Evolutionary conservation across 2,888 invertebrate species (phyloP).

Genomic region (Hipparchia sbordonii): DNA sequence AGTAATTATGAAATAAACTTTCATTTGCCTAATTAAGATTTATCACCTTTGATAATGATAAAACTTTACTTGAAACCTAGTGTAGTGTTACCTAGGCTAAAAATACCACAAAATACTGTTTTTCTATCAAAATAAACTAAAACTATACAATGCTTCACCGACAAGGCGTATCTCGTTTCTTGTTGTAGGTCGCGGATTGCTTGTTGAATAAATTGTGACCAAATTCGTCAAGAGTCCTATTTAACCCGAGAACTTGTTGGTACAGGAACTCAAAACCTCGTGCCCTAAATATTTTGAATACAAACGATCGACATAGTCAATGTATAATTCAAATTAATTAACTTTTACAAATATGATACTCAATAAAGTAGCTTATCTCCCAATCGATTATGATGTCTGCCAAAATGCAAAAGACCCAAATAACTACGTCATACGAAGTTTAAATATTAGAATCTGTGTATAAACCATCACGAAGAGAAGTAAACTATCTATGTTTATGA

Average conservation of each 20-base stretch:
- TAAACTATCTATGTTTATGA: not conserved
- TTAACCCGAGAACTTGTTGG: not conserved
- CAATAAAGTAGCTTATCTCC: too few relatives aligned
- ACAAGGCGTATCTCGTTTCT: conserved; percentile 38
- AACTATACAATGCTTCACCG: conserved; percentile 5
- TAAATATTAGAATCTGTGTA: not conserved
- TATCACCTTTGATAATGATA: too few relatives aligned
- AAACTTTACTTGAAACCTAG: too few relatives aligned
- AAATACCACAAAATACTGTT: not conserved
- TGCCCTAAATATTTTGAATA: conserved; percentile 54
- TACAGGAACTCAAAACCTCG: conserved; percentile 16
- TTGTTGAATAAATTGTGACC: conserved; percentile 61
- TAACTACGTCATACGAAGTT: not conserved
- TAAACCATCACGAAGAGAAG: conserved; percentile 9
- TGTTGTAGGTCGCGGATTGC: conserved; percentile 73
- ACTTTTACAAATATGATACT: too few relatives aligned
- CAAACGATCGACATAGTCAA: not conserved
- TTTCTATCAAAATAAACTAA: not conserved
- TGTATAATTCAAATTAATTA: not conserved
- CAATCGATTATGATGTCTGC: not conserved
- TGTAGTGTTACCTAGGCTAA: too few relatives aligned
- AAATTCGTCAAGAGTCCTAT: conserved; percentile 51
- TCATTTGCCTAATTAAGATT: not conserved
- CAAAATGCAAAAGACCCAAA: not conserved
- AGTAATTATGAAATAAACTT: not conserved